A percentile compares a stretch with the other conserved stretches of the same genome.
Evolutionary conservation across 2,797 vertebrate species (phyloP).

Genomic region (Poeciliopsis presidionis): DNA sequence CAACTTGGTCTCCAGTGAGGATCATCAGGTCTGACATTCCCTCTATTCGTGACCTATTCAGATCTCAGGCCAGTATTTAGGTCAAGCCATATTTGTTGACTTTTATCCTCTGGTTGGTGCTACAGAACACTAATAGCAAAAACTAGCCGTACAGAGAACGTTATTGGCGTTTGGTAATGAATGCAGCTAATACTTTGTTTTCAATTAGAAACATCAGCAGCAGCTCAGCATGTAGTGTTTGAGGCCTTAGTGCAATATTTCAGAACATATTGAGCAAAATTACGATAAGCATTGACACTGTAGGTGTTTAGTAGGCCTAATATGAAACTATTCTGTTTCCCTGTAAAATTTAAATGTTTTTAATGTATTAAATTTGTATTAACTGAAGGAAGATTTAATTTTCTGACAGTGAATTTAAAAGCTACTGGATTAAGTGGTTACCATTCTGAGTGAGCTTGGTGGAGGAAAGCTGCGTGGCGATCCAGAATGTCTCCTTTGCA

Average conservation of each 20-base stretch:
- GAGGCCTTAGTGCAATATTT: not conserved
- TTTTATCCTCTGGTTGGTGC: not conserved
- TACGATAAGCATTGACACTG: not conserved
- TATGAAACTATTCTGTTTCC: not conserved
- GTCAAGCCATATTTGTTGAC: too few species aligned
- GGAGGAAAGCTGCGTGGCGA: slow-evolving; percentile 93
- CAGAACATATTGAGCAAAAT: not conserved
- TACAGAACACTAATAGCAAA: not conserved
- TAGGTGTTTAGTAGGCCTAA: too few species aligned
- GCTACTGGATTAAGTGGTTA: slow-evolving; percentile 50
- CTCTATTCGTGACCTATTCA: too few species aligned
- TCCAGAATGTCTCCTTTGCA: slow-evolving; percentile 95
- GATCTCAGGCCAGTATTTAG: too few species aligned
- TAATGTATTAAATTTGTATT: not conserved
- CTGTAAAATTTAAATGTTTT: not conserved
- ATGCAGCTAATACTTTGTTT: not conserved
- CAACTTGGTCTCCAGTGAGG: too few species aligned
- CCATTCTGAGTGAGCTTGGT: slow-evolving; percentile 95
- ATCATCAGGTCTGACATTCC: too few species aligned
- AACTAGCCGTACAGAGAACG: not conserved
- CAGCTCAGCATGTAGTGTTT: not conserved
- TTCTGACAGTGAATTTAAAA: not conserved
- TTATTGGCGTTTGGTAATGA: not conserved
- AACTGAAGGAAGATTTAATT: not conserved
- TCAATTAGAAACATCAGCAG: not conserved